Conservation (phyloP, 1,140 invertebrate species). For the Akabosia matsudoensis region DNA sequence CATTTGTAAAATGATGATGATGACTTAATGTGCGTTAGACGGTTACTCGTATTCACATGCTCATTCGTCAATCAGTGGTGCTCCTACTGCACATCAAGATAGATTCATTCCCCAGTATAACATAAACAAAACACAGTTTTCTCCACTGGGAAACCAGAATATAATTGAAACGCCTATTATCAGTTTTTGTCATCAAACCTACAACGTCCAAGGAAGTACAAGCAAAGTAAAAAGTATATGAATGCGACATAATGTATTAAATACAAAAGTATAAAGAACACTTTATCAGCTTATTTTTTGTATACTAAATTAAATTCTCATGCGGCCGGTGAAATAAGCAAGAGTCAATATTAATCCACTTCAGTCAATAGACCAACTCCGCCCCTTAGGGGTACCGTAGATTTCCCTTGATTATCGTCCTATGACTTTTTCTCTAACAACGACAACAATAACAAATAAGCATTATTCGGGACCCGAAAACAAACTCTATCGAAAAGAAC, state of each 20-base stretch:
- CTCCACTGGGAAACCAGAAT: too few relatives aligned
- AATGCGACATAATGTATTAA: background rate
- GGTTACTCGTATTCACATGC: background rate
- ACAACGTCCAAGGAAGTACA: too few relatives aligned
- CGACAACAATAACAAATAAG: conserved; percentile 13
- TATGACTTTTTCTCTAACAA: conserved; percentile 6
- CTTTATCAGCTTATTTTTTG: background rate
- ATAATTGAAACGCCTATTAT: too few relatives aligned
- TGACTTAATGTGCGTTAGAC: conserved; percentile 3
- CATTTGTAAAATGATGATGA: conserved; percentile 21
- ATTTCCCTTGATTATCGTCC: conserved; percentile 10
- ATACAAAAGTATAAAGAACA: background rate
- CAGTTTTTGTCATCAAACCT: too few relatives aligned
- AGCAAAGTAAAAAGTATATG: too few relatives aligned
- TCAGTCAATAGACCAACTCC: conserved; percentile 13
- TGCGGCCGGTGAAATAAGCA: background rate
- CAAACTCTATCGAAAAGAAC: background rate
- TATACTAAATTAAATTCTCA: conserved; percentile 17
- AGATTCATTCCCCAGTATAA: too few relatives aligned
- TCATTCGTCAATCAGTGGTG: background rate
- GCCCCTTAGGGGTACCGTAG: background rate
- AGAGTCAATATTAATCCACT: conserved; percentile 7
- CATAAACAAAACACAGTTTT: too few relatives aligned
- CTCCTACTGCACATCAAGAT: background rate
- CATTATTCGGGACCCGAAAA: background rate